Base-by-base conservation (phyloP, 1,140 invertebrate species). In the Calliopsis andreniformis region DNA sequence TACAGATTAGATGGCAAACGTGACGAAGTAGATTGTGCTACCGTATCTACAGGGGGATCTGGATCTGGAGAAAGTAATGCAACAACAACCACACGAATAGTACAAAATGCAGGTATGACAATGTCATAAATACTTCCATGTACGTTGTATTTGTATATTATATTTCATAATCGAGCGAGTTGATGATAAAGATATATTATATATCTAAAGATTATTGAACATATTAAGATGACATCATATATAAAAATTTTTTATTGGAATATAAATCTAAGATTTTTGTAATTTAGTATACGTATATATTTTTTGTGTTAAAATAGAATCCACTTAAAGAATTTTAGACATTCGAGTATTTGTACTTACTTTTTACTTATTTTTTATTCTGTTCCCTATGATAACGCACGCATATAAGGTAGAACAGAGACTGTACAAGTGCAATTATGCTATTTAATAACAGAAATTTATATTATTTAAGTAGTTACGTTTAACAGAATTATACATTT, bases 1-100 rank as follows among this genome's bases (percentile, higher is more conserved):
- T 68, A 49, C 78, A 93, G 92, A 87, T 85, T 93, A 87, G 92
- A 92, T 77, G 92, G 91, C 58, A 92, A 91, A 70, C 90, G 87
- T 59, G 91, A 92, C 75, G 91, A 92, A 80, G 86, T 89, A 18
- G 90, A 91, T 83, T 86, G 89, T 73, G 89, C 88, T 5, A 86
- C 87, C 67, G 86, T 87, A 0, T 90, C 90, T 53, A 86, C 88
- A 67, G 79, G 85, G 7, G 87, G 81, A 25, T 82, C 86, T n/a
- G 83, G 78, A n/a, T 83, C 88, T 23, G 86, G 84, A 30, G 87
- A 87, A 53, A 82, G 82, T 35, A 82, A 71, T 32, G 84, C 82
- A 32, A 76, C 87, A 51, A 78, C 85, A 32, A 59, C 87, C 62
- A 69, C 73, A 28, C 88, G 84, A 86, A 86, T 87, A 83, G 87